Base-by-base conservation (phyloP, 2,888 invertebrate genomes). In the Ditula angustiorana region DNA sequence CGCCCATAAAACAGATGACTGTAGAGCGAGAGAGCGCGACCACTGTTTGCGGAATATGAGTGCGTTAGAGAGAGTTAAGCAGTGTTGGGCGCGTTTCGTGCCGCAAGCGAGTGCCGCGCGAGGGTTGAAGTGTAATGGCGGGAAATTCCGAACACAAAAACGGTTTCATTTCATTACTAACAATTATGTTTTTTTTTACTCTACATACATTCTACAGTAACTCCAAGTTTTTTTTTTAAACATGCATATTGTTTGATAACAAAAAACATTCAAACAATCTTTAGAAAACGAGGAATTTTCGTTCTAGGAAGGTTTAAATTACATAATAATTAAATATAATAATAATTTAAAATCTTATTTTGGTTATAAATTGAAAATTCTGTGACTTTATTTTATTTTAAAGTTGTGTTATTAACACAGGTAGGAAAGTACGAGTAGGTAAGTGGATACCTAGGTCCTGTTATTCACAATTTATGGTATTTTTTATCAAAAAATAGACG, bases 1-100 rank as follows among this genome's bases (percentile, higher is more conserved):
- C 87, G 87, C 88, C 88, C 87, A 87, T 88, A 78, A 81, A 81
- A 85, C 79, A 77, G 80, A 82, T 81, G 76, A 78, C 77, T 80
- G 76, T 77, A 81, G 85, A 89, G 79, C 67, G 85, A 79, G 90
- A 90, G 56, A 68, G 78, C 72, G 64, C 69, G 73, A 75, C 44
- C 66, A 41, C 33, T 63, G 35, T 61, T 70, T 60, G 50, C 65
- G 52, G 61, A 60, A 70, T 30, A 13, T 28, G 35, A 67, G 47
- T 69, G 68, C 63, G 80, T 68, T 69, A 69, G 78, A 85, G 70
- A 69, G 82, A 77, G 87, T 78, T 68, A 49, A 72, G 67, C 66
- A 66, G 74, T 69, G 55, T 63, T 57, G 50, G 67, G 68, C 46
- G 4, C 26, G 53, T 59, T 59, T 53, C 64, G 59, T 53, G 26